Evolutionary conservation across 2,888 invertebrate species (phyloP).

Genomic region (Buathra laborator): DNA sequence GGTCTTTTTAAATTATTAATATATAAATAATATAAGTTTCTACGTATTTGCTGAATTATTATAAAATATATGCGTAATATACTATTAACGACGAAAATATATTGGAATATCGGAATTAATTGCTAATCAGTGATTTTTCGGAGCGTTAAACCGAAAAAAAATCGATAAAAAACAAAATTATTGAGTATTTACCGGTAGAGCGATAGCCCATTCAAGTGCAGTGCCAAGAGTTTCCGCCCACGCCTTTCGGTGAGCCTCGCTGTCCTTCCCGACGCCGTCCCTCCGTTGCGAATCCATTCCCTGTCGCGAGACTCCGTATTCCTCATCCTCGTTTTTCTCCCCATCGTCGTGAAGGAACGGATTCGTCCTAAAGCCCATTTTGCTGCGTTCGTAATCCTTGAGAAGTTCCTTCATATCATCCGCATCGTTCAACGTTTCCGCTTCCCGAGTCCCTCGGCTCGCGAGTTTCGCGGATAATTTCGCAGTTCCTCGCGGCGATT

Average conservation of each 20-base stretch:
- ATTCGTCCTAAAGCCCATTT: conserved; percentile 81
- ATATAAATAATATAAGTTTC: neutral
- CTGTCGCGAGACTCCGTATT: conserved; percentile 49
- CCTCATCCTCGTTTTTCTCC: conserved; percentile 44
- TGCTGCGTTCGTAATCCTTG: conserved; percentile 81
- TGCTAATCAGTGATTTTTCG: no score
- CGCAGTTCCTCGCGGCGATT: conserved; percentile 6
- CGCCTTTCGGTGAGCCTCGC: conserved; percentile 93
- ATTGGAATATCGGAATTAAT: no score
- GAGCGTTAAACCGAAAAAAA: neutral
- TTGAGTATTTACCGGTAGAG: conserved; percentile 86
- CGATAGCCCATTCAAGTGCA: conserved; percentile 91
- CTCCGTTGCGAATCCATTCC: conserved; percentile 86
- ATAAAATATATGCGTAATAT: no score
- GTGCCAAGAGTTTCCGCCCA: conserved; percentile 95
- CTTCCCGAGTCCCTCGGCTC: neutral
- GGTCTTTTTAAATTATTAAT: neutral
- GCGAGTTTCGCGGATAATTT: conserved; percentile 19
- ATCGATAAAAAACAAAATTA: neutral
- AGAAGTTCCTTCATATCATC: conserved; percentile 79
- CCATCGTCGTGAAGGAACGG: conserved; percentile 77
- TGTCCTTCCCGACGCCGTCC: conserved; percentile 91
- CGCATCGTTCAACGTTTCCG: conserved; percentile 55
- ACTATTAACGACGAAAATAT: no score
- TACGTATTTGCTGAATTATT: no score